Conservation (phyloP, 2,113 vertebrate species). For the Pseudolaguvia tuberculata region DNA sequence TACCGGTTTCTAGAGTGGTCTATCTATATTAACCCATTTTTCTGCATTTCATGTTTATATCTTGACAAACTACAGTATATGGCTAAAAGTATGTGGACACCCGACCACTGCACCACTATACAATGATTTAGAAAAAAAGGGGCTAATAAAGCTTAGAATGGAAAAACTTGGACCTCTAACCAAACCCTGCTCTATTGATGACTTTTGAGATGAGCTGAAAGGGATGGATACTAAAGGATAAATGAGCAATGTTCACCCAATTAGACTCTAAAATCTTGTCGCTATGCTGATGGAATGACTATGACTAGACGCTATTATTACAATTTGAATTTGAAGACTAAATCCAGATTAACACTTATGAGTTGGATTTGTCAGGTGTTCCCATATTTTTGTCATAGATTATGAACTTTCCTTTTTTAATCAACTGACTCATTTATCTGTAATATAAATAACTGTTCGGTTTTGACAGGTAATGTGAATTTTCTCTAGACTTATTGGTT, state of each 20-base stretch:
- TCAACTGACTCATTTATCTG: conserved; percentile 2
- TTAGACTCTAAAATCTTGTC: background rate
- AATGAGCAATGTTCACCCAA: background rate
- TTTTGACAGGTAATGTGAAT: conserved; percentile 24
- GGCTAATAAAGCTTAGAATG: background rate
- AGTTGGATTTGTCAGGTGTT: background rate
- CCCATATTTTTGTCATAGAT: conserved; percentile 14
- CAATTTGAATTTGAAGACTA: background rate
- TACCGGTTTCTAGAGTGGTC: background rate
- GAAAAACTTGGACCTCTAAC: background rate
- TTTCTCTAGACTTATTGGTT: conserved; percentile 58
- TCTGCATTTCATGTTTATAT: background rate
- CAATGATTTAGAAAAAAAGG: no score
- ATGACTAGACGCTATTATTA: background rate
- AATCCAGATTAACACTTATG: background rate
- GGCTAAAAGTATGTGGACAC: background rate
- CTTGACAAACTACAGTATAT: background rate
- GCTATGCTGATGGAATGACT: no score
- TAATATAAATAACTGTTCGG: conserved; percentile 19
- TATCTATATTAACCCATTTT: background rate
- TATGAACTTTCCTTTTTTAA: background rate
- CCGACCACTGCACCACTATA: background rate
- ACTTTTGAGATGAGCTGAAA: background rate
- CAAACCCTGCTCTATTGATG: background rate
- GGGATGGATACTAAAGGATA: no score